Evolutionary conservation across 1,140 invertebrate species (phyloP).

Genomic region (Maniola jurtina): DNA sequence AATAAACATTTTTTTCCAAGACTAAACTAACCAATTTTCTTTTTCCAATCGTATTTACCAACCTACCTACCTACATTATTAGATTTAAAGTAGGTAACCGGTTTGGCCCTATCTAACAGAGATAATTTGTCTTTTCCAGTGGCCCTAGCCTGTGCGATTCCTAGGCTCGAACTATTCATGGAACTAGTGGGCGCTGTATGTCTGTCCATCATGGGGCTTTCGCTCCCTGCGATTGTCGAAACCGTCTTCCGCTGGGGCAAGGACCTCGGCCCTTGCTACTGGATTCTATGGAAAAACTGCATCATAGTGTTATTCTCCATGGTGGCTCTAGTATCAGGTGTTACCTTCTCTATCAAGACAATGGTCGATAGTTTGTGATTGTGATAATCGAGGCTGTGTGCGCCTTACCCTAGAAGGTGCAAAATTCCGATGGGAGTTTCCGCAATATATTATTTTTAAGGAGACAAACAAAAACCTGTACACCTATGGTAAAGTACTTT

Average conservation of each 20-base stretch:
- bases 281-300: constrained; percentile 84
- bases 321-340: constrained; percentile 83
- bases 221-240: constrained; percentile 91
- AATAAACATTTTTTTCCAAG: too few species aligned
- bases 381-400: constrained; percentile 27
- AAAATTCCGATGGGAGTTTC: too few species aligned
- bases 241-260: constrained; percentile 83
- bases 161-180: constrained; percentile 91
- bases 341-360: constrained; percentile 79
- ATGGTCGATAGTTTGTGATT: constrained; percentile 60
- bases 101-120: too few species aligned
- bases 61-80: too few species aligned
- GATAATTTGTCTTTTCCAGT: constrained; percentile 77
- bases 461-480: too few species aligned
- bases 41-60: too few species aligned
- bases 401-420: background rate
- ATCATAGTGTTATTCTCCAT: constrained; percentile 81
- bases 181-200: constrained; percentile 92
- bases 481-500: too few species aligned
- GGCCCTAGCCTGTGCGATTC: constrained; percentile 86
- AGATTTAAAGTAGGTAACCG: too few species aligned
- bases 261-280: constrained; percentile 80
- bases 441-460: too few species aligned
- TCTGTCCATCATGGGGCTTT: constrained; percentile 89
- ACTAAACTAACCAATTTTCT: too few species aligned